A percentile compares a stretch with the other conserved stretches of the same genome.
These are phyloP conservation scores for Gymnoscopelus microlampas DNA, from an alignment of 2,797 vertebrate species.

Conservation along the genomic window DNA sequence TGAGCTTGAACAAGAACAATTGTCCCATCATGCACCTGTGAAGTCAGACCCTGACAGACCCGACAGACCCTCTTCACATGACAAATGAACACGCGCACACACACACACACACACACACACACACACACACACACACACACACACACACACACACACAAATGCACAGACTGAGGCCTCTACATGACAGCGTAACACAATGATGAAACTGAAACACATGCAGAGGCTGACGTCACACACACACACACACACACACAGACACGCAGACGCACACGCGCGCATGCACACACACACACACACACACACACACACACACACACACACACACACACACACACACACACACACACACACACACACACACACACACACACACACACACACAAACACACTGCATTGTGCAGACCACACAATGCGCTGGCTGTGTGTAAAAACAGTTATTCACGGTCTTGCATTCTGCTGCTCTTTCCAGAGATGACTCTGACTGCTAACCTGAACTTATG, in stretches of 20 bases:
- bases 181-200: conserved; percentile 15
- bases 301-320: conserved; percentile 29
- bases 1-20: neutral
- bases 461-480: conserved; percentile 67
- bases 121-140: neutral
- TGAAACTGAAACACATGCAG: conserved; percentile 39
- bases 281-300: conserved; percentile 10
- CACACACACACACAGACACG: conserved; percentile 5
- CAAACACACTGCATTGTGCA: conserved; percentile 56
- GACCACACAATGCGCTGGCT: conserved; percentile 82
- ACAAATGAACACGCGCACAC: conserved; percentile 8
- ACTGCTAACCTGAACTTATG: conserved; percentile 63
- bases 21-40: neutral
- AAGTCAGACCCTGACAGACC: neutral
- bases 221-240: conserved; percentile 33
- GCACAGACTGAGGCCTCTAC: neutral
- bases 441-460: conserved; percentile 69
- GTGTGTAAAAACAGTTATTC: conserved; percentile 81
- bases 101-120: neutral
- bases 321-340: conserved; percentile 20
- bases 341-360: conserved; percentile 9
- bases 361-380: conserved; percentile 24
- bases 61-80: neutral
- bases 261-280: conserved; percentile 22
- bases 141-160: neutral